Evolutionary conservation across 1,140 invertebrate species (phyloP), one percentile per base, ranked within the genome.

Genomic region (Orius insidiosus): DNA sequence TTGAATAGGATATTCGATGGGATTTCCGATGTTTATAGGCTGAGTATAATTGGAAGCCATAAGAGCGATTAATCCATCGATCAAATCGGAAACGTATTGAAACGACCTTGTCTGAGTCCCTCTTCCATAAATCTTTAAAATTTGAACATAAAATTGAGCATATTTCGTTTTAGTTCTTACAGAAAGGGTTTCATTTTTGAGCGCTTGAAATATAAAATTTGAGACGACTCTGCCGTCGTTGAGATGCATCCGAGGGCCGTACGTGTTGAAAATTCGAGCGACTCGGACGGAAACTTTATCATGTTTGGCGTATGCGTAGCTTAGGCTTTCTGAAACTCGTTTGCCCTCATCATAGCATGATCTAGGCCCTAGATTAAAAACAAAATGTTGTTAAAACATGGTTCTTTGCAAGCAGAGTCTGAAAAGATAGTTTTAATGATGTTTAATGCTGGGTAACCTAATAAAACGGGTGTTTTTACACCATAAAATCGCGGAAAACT

Each of bases 291-390:
- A 72, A 6, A 98, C 83, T 37, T 87, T 84, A 62, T 98, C 93
- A 64, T 97, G 92, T 59, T 94, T 94, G 18, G 84, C 80, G 63
- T 98, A 99, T 0, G 95, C 92, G 63, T 97, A 96, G 52, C 87
- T 89, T 30, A 98, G 69, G 0, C 94, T 88, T 65, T 98, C 95
- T 1, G 95, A 86, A 3, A 97, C 89, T 45, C 95, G 69, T 66
- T 99, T 99, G 1, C 92, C 94, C 68, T 99, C 96, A 63, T 99
- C 96, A 60, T 99, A 99, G 67, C 96, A 99, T 1, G 94, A 88
- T 52, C 96, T 67, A 0, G 82, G 82, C n/a, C 81, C 80, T 80
- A 53, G n/a, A 63, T 64, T 48, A 38, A 38, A n/a, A n/a, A n/a
- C n/a, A n/a, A n/a, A n/a, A n/a, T n/a, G n/a, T n/a, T n/a, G n/a